These are phyloP conservation scores for Parauchenoglanis ngamensis DNA, from an alignment of 2,797 vertebrate species.

Conservation along the genomic window DNA sequence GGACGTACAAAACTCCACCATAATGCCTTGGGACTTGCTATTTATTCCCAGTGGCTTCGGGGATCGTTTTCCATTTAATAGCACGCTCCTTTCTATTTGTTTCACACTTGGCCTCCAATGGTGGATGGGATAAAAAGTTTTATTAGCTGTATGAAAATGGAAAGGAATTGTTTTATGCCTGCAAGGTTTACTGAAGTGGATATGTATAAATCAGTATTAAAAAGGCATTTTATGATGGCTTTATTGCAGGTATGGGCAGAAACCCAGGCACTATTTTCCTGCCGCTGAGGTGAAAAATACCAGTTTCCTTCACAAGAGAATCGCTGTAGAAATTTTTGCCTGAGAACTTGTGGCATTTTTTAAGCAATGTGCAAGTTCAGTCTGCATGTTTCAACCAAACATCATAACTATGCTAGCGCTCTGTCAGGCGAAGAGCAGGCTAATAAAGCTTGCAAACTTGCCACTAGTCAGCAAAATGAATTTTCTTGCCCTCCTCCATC, in stretches of 20 bases:
- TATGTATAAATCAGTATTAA: slow-evolving; percentile 11
- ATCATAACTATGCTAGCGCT: not conserved
- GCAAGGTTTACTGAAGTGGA: not conserved
- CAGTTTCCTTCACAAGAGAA: not conserved
- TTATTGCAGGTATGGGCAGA: not conserved
- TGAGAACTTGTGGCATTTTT: not conserved
- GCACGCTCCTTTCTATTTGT: slow-evolving; percentile 26
- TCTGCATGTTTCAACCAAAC: not conserved
- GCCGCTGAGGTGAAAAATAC: not conserved
- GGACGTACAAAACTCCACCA: slow-evolving; percentile 23
- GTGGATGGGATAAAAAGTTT: slow-evolving; percentile 34
- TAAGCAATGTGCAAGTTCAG: too few relatives aligned
- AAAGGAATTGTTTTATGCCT: slow-evolving; percentile 11
- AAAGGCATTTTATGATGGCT: slow-evolving; percentile 1
- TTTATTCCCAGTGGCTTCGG: slow-evolving; percentile 48
- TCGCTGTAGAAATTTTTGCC: not conserved
- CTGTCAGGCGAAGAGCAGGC: too few relatives aligned
- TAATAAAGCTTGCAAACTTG: not conserved
- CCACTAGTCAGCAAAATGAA: not conserved
- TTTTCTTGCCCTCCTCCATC: not conserved
- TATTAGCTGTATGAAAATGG: not conserved
- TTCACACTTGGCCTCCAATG: slow-evolving; percentile 22
- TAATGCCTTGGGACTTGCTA: slow-evolving; percentile 45
- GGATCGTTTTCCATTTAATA: slow-evolving; percentile 59
- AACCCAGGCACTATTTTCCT: not conserved